These are phyloP conservation scores for Parnassius mnemosyne DNA, from an alignment of 2,888 invertebrate species.

Conservation along the genomic window DNA sequence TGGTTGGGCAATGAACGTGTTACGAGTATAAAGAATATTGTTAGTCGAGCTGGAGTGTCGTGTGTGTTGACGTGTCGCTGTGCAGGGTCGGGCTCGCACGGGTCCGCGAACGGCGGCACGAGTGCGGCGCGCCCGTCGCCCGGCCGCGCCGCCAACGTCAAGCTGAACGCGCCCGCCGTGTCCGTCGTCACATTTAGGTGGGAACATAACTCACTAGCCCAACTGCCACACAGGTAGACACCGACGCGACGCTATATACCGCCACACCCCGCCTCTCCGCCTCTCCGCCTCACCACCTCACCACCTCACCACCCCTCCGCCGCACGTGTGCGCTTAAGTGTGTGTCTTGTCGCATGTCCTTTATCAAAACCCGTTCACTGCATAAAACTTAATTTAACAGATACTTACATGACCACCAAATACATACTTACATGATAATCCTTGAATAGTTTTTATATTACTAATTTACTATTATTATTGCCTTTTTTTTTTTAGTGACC, in stretches of 20 bases:
- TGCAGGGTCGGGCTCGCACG: slow-evolving; percentile 33
- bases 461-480: no score
- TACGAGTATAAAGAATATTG: no score
- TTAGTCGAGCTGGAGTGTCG: no score
- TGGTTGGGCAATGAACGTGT: no score
- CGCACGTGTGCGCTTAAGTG: background rate
- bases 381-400: no score
- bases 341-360: background rate
- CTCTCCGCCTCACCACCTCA: slow-evolving; percentile 32
- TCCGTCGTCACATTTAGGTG: slow-evolving; percentile 97
- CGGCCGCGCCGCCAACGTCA: slow-evolving; percentile 71
- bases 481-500: no score
- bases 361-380: no score
- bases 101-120: slow-evolving; percentile 43
- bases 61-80: no score
- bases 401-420: no score
- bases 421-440: no score
- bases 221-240: slow-evolving; percentile 83
- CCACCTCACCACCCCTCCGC: slow-evolving; percentile 33
- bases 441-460: no score
- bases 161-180: slow-evolving; percentile 86
- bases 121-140: slow-evolving; percentile 54
- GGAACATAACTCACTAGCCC: slow-evolving; percentile 82
- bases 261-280: slow-evolving; percentile 38
- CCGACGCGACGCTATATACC: slow-evolving; percentile 70